Evolutionary conservation across 2,888 invertebrate species (phyloP).

Genomic region (Melanophora roralis): DNA sequence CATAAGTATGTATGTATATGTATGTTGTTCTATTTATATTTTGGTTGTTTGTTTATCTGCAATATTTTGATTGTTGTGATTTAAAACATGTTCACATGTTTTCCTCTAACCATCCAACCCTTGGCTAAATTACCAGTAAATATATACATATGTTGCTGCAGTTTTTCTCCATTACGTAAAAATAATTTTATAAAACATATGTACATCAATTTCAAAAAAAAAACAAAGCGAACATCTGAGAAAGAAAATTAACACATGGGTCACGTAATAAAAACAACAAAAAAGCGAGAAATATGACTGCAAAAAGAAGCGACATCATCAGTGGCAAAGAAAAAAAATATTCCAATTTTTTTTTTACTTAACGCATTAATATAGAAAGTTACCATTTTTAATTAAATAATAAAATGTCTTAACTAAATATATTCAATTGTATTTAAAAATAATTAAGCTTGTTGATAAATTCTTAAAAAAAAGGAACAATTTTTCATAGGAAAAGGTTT

Average conservation of each 20-base stretch:
- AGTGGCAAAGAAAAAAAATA: not conserved
- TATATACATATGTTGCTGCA: not conserved
- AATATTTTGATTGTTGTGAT: conserved; percentile 28
- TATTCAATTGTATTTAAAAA: no score
- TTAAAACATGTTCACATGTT: not conserved
- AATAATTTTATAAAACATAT: not conserved
- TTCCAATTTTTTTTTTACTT: no score
- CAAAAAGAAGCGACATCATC: not conserved
- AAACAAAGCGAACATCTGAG: conserved; percentile 30
- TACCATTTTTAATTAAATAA: no score
- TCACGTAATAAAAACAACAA: not conserved
- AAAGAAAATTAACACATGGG: conserved; percentile 36
- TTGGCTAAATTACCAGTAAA: not conserved
- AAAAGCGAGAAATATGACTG: not conserved
- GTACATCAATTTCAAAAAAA: not conserved
- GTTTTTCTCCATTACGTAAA: not conserved
- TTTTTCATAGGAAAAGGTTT: no score
- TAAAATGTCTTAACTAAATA: no score
- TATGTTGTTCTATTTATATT: not conserved
- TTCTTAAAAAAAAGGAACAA: no score
- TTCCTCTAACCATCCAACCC: not conserved
- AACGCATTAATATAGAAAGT: no score
- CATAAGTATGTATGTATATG: not conserved
- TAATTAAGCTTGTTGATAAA: no score
- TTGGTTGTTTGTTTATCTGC: conserved; percentile 19